These are phyloP conservation scores for Melipona quadrifasciata DNA, from an alignment of 1,140 invertebrate species.

Conservation along the genomic window DNA sequence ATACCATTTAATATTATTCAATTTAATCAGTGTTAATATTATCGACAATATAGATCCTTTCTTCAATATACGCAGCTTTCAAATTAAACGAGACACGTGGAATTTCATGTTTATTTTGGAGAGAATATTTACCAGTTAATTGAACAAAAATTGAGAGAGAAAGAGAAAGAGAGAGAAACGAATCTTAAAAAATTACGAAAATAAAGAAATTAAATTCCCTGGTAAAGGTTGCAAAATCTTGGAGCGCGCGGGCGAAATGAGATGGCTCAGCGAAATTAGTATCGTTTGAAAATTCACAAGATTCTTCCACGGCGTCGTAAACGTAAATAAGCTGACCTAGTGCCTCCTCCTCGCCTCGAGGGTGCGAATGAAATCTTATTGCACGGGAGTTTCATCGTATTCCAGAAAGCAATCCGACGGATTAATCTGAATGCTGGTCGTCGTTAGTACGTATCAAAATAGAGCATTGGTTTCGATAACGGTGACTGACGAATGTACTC, in stretches of 20 bases:
- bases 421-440: not conserved
- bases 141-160: too few relatives aligned
- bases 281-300: not conserved
- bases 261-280: not conserved
- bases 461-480: not conserved
- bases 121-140: too few relatives aligned
- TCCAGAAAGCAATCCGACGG: not conserved
- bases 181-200: too few relatives aligned
- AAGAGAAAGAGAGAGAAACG: too few relatives aligned
- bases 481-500: too few relatives aligned
- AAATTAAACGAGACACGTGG: too few relatives aligned
- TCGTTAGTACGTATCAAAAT: not conserved
- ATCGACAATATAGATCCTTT: too few relatives aligned
- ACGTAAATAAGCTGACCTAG: not conserved
- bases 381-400: not conserved
- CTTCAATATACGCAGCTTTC: too few relatives aligned
- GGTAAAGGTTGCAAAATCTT: not conserved
- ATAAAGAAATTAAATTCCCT: not conserved
- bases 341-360: not conserved
- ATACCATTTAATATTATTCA: too few relatives aligned
- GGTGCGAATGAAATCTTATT: conserved; percentile 14
- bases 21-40: too few relatives aligned
- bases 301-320: not conserved
- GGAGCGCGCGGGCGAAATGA: not conserved
- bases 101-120: too few relatives aligned